phyloP scores from a whole-genome alignment of 2,888 invertebrate genomes.

The Chloroclysta siterata region DNA sequence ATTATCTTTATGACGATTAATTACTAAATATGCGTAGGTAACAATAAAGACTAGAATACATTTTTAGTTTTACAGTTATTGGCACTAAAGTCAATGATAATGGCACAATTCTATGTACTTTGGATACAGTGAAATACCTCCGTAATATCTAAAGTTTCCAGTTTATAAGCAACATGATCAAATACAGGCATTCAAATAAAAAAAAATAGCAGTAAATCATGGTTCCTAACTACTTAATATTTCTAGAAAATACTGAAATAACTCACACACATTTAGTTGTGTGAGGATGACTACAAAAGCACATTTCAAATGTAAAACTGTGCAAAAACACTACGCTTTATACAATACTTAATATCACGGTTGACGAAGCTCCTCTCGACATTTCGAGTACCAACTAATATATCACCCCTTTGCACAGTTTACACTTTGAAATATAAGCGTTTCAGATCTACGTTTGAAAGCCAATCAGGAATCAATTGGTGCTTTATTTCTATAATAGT shows the following conservation, averaged over 20 bases:
- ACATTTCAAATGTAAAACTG: slow-evolving; percentile 73
- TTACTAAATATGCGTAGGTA: slow-evolving; percentile 81
- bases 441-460: slow-evolving; percentile 42
- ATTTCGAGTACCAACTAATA: slow-evolving; percentile 58
- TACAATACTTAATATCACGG: slow-evolving; percentile 73
- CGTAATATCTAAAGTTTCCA: slow-evolving; percentile 45
- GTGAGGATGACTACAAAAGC: slow-evolving; percentile 57
- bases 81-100: slow-evolving; percentile 82
- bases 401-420: slow-evolving; percentile 74
- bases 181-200: not conserved
- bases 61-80: slow-evolving; percentile 84
- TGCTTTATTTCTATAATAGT: slow-evolving; percentile 17
- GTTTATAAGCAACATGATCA: slow-evolving; percentile 42
- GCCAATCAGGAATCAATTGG: not conserved
- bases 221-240: slow-evolving; percentile 39
- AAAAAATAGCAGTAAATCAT: not conserved
- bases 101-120: slow-evolving; percentile 79
- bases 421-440: slow-evolving; percentile 63
- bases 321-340: slow-evolving; percentile 70
- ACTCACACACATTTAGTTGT: slow-evolving; percentile 43
- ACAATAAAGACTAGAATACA: slow-evolving; percentile 86
- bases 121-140: slow-evolving; percentile 64
- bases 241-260: slow-evolving; percentile 78
- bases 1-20: slow-evolving; percentile 80
- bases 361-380: slow-evolving; percentile 70